phyloP scores from a whole-genome alignment of 2,888 invertebrate species.

The Chirona hameri region DNA sequence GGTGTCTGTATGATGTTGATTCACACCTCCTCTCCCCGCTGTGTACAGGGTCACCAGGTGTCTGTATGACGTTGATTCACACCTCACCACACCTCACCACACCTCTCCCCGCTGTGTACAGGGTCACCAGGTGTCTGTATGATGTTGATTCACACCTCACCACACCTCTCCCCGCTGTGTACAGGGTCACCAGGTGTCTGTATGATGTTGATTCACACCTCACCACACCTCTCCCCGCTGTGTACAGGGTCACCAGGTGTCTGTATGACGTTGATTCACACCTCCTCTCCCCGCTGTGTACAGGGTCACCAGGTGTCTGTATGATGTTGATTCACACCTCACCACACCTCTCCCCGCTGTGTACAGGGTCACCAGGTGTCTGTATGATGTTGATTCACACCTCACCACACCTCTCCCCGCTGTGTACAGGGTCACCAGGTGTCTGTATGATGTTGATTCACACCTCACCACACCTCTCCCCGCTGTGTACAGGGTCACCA shows the following conservation, averaged over 20 bases:
- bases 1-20: slow-evolving; percentile 37
- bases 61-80: slow-evolving; percentile 37
- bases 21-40: neutral
- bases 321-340: slow-evolving; percentile 32
- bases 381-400: slow-evolving; percentile 34
- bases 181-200: slow-evolving; percentile 35
- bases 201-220: slow-evolving; percentile 33
- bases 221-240: no score
- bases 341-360: no score
- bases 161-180: no score
- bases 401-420: neutral
- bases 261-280: slow-evolving; percentile 35
- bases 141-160: slow-evolving; percentile 30
- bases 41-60: slow-evolving; percentile 32
- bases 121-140: slow-evolving; percentile 36
- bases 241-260: slow-evolving; percentile 33
- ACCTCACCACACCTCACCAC: neutral
- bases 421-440: slow-evolving; percentile 32
- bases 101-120: neutral
- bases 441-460: slow-evolving; percentile 36
- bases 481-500: slow-evolving; percentile 25
- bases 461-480: neutral
- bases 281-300: neutral
- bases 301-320: slow-evolving; percentile 36
- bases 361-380: slow-evolving; percentile 34